Base-by-base conservation (phyloP, 2,113 vertebrate species). In the Platichthys flesus region DNA sequence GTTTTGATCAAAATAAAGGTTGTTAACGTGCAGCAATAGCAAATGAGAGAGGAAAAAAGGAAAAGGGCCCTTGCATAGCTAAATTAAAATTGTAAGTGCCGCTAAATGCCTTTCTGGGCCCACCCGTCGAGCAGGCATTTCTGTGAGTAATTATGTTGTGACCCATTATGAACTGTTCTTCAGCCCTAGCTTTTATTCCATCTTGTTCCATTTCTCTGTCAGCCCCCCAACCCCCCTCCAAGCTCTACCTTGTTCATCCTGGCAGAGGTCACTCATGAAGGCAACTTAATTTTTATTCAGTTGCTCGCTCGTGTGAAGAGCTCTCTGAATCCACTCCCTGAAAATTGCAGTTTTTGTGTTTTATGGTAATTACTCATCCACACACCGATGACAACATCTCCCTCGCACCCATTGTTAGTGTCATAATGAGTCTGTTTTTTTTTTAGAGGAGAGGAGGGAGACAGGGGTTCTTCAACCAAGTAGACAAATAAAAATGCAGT, bases 1-100 rank as follows among this genome's bases (percentile, higher is more conserved):
- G 73, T 89, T 92, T 83, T 80, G 79, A 91, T 89, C 84, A 88
- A 86, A 91, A 86, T 74, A 49, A 83, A 78, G 74, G 71, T 76
- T 77, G 71, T 74, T 88, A 85, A 88, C 86, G 67, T 85, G 79
- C 42, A 84, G 82, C 74, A 82, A 75, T 56, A 75, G 72, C 26
- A 82, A 69, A 77, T 70, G 70, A 78, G 56, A 78, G 56, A 55
- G 62, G 37, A 52, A 37, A 56, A 83, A 72, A 69, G 56, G 45
- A 58, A 83, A 80, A 85, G 70, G 58, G 66, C 64, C 47, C 64
- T 83, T 90, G 88, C 71, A 85, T 78, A 58, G 74, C 64, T 73
- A 73, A 89, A 87, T 89, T 86, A 88, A 85, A 84, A 79, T 72
- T 85, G 14, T 73, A 80, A 86, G 71, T 57, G 18, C 76, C 16